Evolutionary conservation across 2,888 invertebrate species (phyloP), one percentile per base, ranked within the genome.

Genomic region (Geotrupes spiniger): DNA sequence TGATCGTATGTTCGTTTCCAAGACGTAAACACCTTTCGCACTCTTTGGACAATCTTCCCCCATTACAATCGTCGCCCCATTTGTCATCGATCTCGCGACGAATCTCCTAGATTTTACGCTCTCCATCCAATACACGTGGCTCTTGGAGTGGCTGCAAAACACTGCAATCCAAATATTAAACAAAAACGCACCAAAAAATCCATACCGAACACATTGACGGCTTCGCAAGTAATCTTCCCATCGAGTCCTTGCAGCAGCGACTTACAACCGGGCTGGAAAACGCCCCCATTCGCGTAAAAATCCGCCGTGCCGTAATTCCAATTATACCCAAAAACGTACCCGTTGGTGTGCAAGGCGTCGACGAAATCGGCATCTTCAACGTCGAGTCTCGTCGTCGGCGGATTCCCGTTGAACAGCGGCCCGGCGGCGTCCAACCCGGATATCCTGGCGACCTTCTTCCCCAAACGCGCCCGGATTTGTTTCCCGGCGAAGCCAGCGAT

Each of bases 311-410:
- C 44, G 15, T 36, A 48, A 2, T 42, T 17, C 6, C 31, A 25
- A 9, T 21, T 29, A 36, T 47, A 51, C n/a, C 51, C 51, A 6
- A 51, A 36, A n/a, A 44, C 33, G 12, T 36, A 37, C 2, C 42
- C n/a, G 26, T 47, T 44, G 2, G 51, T 51, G 21, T 51, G 51
- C 10, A 51, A 29, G 1, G 48, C 51, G 14, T 51, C 51, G 5
- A 51, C 51, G 21, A 46, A 51, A 36, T 39, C 39, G 2, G 51
- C 51, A 29, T 51, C 51, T 4, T 36, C 36, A 11, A 42, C 43
- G 16, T 42, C 38, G 9, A 51, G 36, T 40, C 51, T 38, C 17
- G 33, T 28, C 27, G 40, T 37, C 1, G 46, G 42, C n/a, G 46
- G 36, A 10, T 51, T 46, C 12, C 33, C 33, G 26, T 51, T 46